These are phyloP conservation scores for Meloidogyne floridensis DNA, from an alignment of 1,140 invertebrate species.

Conservation along the genomic window DNA sequence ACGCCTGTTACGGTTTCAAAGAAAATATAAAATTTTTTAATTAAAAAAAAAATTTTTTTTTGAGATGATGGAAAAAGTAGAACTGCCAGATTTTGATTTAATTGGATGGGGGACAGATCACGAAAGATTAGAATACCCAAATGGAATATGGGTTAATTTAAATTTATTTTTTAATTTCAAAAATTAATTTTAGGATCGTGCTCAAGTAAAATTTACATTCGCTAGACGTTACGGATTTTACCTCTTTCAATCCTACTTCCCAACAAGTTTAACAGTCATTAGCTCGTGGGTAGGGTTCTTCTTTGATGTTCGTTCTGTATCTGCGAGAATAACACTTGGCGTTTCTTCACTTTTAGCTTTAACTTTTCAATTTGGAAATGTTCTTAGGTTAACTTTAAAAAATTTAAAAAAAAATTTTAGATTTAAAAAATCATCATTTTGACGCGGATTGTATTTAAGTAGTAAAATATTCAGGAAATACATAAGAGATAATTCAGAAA, in stretches of 20 bases:
- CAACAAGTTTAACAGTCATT: conserved; percentile 62
- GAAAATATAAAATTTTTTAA: not conserved
- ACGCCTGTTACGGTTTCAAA: conserved; percentile 38
- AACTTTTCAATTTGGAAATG: conserved; percentile 65
- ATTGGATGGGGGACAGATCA: conserved; percentile 65
- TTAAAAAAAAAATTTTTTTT: not conserved
- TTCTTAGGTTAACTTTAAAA: conserved; percentile 26
- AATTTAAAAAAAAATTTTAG: not conserved
- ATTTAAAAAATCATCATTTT: too few species aligned
- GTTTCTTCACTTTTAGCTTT: conserved; percentile 60
- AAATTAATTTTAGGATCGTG: conserved; percentile 9
- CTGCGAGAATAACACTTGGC: conserved; percentile 63
- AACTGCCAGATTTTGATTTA: conserved; percentile 64
- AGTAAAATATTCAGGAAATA: too few species aligned
- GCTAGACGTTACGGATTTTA: conserved; percentile 65
- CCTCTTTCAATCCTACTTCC: conserved; percentile 65
- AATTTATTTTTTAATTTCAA: not conserved
- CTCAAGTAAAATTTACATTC: conserved; percentile 65
- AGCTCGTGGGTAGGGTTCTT: conserved; percentile 64
- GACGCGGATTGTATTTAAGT: too few species aligned
- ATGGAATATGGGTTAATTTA: conserved; percentile 56
- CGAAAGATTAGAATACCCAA: conserved; percentile 61
- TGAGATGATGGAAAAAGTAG: conserved; percentile 65
- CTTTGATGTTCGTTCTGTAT: conserved; percentile 63
- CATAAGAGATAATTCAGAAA: too few species aligned